Percentiles rank a stretch among this genome's conserved stretches.
Evolutionary conservation across 2,113 vertebrate genomes (phyloP).

Genomic region (Xerus inauris): DNA sequence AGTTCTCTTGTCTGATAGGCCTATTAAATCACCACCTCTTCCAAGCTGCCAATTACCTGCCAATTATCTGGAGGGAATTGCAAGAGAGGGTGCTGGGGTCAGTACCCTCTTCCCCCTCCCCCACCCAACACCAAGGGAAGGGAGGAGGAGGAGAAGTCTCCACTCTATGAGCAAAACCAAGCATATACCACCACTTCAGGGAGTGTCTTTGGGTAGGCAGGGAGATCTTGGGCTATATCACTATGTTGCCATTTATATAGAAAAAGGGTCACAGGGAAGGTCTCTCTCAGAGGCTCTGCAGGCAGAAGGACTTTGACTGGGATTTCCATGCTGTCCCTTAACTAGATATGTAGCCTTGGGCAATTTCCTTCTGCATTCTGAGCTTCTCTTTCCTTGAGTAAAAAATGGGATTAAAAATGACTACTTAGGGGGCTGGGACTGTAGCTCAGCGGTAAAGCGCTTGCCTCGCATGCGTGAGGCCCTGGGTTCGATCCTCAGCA

Average conservation of each 20-base stretch:
- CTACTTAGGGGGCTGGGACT: no score
- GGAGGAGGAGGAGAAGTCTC: background rate
- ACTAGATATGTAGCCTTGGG: background rate
- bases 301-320: background rate
- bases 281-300: background rate
- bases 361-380: background rate
- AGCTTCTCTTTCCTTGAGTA: background rate
- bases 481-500: no score
- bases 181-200: background rate
- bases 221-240: background rate
- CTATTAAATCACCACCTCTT: conserved; percentile 33
- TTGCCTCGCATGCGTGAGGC: no score
- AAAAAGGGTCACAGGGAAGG: background rate
- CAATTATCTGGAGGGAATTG: background rate
- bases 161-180: background rate
- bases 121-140: background rate
- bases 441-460: no score
- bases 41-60: conserved; percentile 2
- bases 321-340: background rate
- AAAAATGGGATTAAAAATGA: background rate
- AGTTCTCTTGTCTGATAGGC: background rate
- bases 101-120: background rate
- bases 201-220: background rate
- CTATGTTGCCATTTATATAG: background rate
- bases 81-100: background rate